Percentiles rank a stretch among this genome's conserved stretches.
Conservation (phyloP, 2,113 vertebrate genomes). For the Lampris incognitus region DNA sequence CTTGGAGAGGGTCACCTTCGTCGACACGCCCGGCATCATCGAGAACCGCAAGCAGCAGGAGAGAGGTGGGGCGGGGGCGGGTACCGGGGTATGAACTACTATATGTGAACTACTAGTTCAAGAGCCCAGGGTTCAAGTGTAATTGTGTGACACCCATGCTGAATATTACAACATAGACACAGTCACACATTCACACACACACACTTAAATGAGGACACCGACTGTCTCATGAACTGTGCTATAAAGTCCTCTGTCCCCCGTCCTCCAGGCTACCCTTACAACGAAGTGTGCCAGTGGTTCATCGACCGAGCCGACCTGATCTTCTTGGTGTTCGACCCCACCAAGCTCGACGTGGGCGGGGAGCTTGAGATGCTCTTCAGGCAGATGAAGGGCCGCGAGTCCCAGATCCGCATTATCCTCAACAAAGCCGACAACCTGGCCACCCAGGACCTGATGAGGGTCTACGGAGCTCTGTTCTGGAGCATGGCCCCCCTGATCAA, state of each 20-base stretch:
- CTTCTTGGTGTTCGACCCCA: slow-evolving; percentile 97
- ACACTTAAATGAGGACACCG: background rate
- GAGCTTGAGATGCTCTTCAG: slow-evolving; percentile 96
- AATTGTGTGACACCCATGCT: no score
- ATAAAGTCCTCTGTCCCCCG: background rate
- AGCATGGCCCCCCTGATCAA: slow-evolving; percentile 98
- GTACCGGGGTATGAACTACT: no score
- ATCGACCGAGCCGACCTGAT: slow-evolving; percentile 97
- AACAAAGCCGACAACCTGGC: slow-evolving; percentile 97
- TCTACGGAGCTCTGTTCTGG: slow-evolving; percentile 98
- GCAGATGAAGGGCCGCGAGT: slow-evolving; percentile 96
- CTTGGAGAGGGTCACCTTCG: slow-evolving; percentile 93
- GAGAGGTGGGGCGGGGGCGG: slow-evolving; percentile 84
- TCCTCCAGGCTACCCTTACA: slow-evolving; percentile 93
- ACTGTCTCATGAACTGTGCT: no score
- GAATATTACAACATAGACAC: background rate
- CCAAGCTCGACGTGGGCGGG: slow-evolving; percentile 95
- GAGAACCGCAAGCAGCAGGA: slow-evolving; percentile 99
- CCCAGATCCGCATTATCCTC: slow-evolving; percentile 97
- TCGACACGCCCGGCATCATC: slow-evolving; percentile 97
- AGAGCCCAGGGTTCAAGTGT: no score
- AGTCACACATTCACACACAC: slow-evolving; percentile 2
- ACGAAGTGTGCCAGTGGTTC: slow-evolving; percentile 98
- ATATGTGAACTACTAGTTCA: no score
- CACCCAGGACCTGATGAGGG: slow-evolving; percentile 96